A percentile compares a stretch with the other conserved stretches of the same genome.
Evolutionary conservation across 2,888 invertebrate species (phyloP).

Genomic region (Petrophora chlorosata): DNA sequence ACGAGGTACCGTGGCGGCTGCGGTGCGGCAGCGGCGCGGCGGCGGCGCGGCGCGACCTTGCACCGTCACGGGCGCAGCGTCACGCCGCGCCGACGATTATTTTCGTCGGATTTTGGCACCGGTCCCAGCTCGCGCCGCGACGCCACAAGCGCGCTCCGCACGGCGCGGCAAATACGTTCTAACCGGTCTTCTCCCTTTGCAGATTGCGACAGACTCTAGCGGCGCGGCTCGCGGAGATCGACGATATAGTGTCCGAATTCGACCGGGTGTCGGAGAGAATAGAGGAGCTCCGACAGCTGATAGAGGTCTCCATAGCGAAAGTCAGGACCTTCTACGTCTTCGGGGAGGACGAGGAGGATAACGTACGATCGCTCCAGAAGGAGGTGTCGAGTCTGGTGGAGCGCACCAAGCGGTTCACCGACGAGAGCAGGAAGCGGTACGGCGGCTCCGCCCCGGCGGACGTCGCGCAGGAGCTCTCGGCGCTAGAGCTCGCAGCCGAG

Average conservation of each 20-base stretch:
- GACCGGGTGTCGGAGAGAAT: slow-evolving; percentile 88
- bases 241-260: slow-evolving; percentile 90
- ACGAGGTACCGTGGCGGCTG: slow-evolving; percentile 77
- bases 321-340: slow-evolving; percentile 90
- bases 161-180: slow-evolving; percentile 50
- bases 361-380: slow-evolving; percentile 82
- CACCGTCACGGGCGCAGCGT: slow-evolving; percentile 71
- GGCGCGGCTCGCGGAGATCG: slow-evolving; percentile 89
- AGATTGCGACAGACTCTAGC: slow-evolving; percentile 92
- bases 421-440: slow-evolving; percentile 85
- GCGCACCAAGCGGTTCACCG: slow-evolving; percentile 84
- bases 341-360: slow-evolving; percentile 87
- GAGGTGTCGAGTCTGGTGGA: slow-evolving; percentile 83
- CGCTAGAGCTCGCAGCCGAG: slow-evolving; percentile 92
- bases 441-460: slow-evolving; percentile 88
- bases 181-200: slow-evolving; percentile 62
- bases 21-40: slow-evolving; percentile 46
- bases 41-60: slow-evolving; percentile 67
- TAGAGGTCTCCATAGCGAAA: slow-evolving; percentile 87
- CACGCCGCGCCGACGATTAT: slow-evolving; percentile 75
- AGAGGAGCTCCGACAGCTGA: slow-evolving; percentile 86
- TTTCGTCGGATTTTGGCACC: slow-evolving; percentile 80
- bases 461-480: slow-evolving; percentile 90
- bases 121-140: slow-evolving; percentile 54
- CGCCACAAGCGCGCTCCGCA: slow-evolving; percentile 52